Evolutionary conservation across 30 jellyfish, hydroid and myxozoan genomes (phyloP).

Genomic region (Calvadosia cruxmelitensis): DNA sequence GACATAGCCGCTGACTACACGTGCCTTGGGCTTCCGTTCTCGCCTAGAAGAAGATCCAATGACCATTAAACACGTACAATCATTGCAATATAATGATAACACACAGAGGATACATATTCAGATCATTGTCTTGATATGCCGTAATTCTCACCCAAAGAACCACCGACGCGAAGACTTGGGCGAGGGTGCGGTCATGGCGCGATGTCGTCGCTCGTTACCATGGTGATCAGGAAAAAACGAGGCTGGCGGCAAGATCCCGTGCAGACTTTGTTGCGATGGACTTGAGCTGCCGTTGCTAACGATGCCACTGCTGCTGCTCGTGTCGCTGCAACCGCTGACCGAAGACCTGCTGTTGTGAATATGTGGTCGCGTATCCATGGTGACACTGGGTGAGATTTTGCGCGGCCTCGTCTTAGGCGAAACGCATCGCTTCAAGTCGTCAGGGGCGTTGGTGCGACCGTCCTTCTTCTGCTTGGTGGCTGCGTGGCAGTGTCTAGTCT

Average conservation of each 20-base stretch:
- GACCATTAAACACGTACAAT: no score
- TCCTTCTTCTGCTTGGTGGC: conserved; percentile 8
- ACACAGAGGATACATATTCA: no score
- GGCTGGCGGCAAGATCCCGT: conserved; percentile 19
- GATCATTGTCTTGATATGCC: no score
- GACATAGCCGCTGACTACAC: conserved; percentile 48
- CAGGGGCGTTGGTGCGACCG: not conserved
- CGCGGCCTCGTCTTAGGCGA: not conserved
- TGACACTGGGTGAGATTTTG: conserved; percentile 4
- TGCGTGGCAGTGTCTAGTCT: not conserved
- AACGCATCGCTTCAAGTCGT: conserved; percentile 3
- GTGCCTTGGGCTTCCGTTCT: conserved; percentile 4
- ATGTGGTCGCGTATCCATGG: not conserved
- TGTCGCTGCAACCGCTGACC: conserved; percentile 58
- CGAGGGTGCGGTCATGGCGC: not conserved
- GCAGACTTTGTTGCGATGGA: conserved; percentile 61
- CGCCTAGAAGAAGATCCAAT: conserved; percentile 3
- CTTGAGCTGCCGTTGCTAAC: conserved; percentile 51
- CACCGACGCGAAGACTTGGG: conserved; percentile 60
- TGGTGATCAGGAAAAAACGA: conserved; percentile 8
- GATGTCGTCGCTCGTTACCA: conserved; percentile 1
- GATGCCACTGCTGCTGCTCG: conserved; percentile 65
- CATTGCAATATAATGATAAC: no score
- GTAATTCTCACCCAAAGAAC: conserved; percentile 49
- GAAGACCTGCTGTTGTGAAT: conserved; percentile 8